Conservation (phyloP, 2,888 invertebrate species). For the Formica aserva region DNA sequence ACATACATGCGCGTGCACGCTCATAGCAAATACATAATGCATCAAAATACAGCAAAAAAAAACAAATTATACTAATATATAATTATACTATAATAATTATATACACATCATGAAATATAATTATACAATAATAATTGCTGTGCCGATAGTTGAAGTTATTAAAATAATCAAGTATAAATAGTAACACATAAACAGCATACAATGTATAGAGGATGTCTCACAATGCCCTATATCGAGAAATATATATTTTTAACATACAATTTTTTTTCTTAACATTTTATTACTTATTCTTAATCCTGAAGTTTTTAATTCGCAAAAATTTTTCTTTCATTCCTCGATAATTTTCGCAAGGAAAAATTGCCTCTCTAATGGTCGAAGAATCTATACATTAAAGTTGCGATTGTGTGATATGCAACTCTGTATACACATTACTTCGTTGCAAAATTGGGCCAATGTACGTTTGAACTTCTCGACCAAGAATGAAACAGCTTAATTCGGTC, state of each 20-base stretch:
- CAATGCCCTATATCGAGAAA: not conserved
- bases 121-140: conserved; percentile 4
- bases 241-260: not conserved
- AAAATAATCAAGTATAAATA: not conserved
- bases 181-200: not conserved
- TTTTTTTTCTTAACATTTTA: not conserved
- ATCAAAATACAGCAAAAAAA: not conserved
- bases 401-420: not conserved
- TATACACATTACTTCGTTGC: not conserved
- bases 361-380: not conserved
- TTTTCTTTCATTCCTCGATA: not conserved
- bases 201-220: not conserved
- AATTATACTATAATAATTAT: conserved; percentile 20
- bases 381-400: not conserved
- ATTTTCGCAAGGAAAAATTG: not conserved
- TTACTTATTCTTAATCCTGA: not conserved
- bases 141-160: not conserved
- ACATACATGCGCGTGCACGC: not conserved
- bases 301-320: not conserved
- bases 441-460: conserved; percentile 1
- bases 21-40: not conserved
- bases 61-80: not conserved
- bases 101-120: not conserved
- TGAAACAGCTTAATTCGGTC: conserved; percentile 4
- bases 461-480: conserved; percentile 8